phyloP scores from a whole-genome alignment of 2,888 invertebrate species.

The Ferrisia virgata region DNA sequence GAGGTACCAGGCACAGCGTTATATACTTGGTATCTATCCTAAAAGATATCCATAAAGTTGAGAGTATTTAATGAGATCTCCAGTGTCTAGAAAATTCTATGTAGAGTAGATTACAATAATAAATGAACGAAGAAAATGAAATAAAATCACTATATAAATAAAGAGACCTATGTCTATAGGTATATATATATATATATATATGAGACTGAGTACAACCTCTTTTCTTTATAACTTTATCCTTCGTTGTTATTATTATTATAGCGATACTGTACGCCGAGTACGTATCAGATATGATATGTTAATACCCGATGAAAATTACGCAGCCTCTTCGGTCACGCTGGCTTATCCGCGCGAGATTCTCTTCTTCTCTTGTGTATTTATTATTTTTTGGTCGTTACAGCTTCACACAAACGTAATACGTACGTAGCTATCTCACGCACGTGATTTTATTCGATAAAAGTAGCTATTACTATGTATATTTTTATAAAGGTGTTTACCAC shows the following conservation, averaged over 20 bases:
- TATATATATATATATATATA: neutral
- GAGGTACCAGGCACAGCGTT: too few relatives aligned
- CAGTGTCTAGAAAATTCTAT: neutral
- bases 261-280: too few relatives aligned
- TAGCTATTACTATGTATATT: neutral
- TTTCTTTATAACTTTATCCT: neutral
- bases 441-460: neutral
- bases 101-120: neutral
- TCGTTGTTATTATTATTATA: neutral
- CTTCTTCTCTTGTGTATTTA: too few relatives aligned
- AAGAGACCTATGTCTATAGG: too few relatives aligned
- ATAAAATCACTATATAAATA: neutral
- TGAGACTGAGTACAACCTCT: neutral
- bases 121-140: neutral
- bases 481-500: neutral
- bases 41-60: too few relatives aligned
- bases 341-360: neutral
- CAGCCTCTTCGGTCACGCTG: conserved; percentile 2
- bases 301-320: conserved; percentile 4
- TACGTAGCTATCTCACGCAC: too few relatives aligned
- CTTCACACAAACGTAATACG: neutral
- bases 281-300: too few relatives aligned
- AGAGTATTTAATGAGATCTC: neutral
- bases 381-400: too few relatives aligned
- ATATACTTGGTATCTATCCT: too few relatives aligned